A percentile compares a stretch with the other conserved stretches of the same genome.
phyloP scores from a whole-genome alignment of 2,797 vertebrate genomes.

The Enteromius fasciolatus region DNA sequence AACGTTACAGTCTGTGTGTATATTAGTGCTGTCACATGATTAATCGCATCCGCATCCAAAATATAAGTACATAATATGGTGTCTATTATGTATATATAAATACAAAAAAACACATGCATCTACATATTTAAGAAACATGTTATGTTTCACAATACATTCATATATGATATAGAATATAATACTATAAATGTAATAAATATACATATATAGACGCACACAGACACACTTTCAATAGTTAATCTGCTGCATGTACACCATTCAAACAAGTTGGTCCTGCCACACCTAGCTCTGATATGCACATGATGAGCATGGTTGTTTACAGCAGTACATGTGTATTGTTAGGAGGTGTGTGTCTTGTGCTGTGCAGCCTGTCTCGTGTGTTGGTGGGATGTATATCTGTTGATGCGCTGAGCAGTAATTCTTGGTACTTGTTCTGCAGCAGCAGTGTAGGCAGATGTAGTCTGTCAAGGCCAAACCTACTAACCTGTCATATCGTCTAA shows the following conservation, averaged over 20 bases:
- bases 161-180: too few species aligned
- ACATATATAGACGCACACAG: too few species aligned
- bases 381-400: not conserved
- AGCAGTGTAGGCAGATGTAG: slow-evolving; percentile 4
- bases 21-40: too few species aligned
- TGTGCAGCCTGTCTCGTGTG: not conserved
- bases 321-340: not conserved
- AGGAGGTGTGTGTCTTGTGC: not conserved
- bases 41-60: too few species aligned
- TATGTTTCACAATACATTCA: too few species aligned
- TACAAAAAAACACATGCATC: too few species aligned
- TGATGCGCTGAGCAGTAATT: not conserved
- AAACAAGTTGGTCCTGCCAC: not conserved
- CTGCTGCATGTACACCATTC: not conserved
- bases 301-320: not conserved
- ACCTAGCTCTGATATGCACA: not conserved
- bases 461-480: not conserved
- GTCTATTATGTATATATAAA: too few species aligned
- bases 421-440: not conserved
- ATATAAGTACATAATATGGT: too few species aligned
- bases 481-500: not conserved
- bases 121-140: too few species aligned
- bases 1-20: too few species aligned
- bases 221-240: not conserved
- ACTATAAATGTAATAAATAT: too few species aligned